Evolutionary conservation across 2,113 vertebrate species (phyloP).

Genomic region (Tursiops truncatus): DNA sequence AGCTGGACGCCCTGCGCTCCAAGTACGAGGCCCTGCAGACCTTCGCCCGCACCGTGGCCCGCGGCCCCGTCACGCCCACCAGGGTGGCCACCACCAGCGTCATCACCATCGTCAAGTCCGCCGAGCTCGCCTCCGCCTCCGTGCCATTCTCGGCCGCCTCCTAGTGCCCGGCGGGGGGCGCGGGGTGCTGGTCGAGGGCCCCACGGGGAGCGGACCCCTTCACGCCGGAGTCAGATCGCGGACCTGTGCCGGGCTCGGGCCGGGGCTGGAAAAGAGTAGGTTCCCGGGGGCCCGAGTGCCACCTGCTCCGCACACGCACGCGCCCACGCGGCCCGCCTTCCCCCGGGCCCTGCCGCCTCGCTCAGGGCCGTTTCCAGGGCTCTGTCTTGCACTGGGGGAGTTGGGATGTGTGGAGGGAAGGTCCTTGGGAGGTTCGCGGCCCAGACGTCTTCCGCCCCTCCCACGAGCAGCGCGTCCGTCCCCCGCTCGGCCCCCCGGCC

Average conservation of each 20-base stretch:
- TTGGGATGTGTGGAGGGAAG: not conserved
- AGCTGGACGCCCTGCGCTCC: conserved; percentile 97
- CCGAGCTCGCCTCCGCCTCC: conserved; percentile 84
- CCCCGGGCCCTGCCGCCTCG: not conserved
- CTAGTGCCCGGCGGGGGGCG: conserved; percentile 80
- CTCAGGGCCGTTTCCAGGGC: conserved; percentile 41
- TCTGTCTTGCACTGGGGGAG: not conserved
- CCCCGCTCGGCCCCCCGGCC: not conserved
- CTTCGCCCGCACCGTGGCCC: conserved; percentile 97
- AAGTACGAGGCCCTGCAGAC: conserved; percentile 99
- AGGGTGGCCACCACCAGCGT: conserved; percentile 97
- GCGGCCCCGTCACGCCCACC: conserved; percentile 90
- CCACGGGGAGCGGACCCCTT: not conserved
- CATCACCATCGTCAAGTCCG: conserved; percentile 98
- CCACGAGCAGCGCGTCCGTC: not conserved
- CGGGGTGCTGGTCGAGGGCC: conserved; percentile 43
- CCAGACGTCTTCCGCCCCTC: not conserved
- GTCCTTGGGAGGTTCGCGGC: not conserved
- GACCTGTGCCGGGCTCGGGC: conserved; percentile 27
- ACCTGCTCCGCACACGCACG: accelerated
- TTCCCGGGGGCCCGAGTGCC: conserved; percentile 1
- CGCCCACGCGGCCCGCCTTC: accelerated
- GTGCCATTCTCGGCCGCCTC: conserved; percentile 88
- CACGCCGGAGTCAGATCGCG: not conserved
- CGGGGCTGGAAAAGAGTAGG: conserved; percentile 60